A percentile compares a stretch with the other conserved stretches of the same genome.
phyloP scores from a whole-genome alignment of 2,797 vertebrate species.

The Scolopax rusticola region DNA sequence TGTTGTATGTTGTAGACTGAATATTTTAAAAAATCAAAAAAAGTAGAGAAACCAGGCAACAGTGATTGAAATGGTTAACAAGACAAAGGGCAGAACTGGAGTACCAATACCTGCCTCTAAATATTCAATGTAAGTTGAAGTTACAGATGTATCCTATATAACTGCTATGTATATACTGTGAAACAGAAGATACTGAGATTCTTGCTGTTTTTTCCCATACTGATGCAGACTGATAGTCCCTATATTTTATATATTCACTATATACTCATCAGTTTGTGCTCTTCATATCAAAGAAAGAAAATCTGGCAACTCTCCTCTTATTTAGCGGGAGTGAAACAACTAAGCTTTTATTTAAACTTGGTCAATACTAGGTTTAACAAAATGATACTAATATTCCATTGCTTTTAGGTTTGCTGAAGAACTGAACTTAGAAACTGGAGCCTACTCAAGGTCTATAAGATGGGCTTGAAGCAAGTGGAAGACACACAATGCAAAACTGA shows the following conservation, averaged over 20 bases:
- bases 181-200: background rate
- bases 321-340: background rate
- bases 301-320: background rate
- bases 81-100: background rate
- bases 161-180: background rate
- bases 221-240: background rate
- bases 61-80: background rate
- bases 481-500: background rate
- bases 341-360: background rate
- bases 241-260: background rate
- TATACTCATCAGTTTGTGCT: background rate
- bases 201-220: background rate
- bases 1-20: background rate
- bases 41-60: background rate
- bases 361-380: accelerated
- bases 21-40: background rate
- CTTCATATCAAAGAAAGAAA: background rate
- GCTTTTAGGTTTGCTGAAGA: background rate
- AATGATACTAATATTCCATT: background rate
- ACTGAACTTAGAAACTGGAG: background rate
- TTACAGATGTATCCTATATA: background rate
- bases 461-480: background rate
- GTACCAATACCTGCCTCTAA: background rate
- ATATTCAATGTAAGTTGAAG: background rate
- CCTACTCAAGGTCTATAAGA: background rate